Evolutionary conservation across 2,888 invertebrate genomes (phyloP).

Genomic region (Dascillus cervinus): DNA sequence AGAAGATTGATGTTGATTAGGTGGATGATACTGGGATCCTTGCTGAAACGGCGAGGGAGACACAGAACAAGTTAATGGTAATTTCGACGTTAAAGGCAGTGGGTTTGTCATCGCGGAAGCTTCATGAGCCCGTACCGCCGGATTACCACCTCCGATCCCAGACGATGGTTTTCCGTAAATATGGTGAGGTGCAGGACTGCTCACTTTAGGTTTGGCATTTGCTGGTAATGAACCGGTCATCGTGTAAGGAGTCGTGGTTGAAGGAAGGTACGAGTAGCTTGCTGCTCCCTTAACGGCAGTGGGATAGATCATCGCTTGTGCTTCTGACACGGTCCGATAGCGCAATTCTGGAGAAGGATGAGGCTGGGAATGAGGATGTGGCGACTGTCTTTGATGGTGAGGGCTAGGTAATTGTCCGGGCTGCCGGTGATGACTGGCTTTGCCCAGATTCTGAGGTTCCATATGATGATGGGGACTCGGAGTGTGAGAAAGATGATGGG

Average conservation of each 20-base stretch:
- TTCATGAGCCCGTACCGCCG: constrained; percentile 27
- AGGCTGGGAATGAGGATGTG: constrained; percentile 40
- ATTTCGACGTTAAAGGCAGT: constrained; percentile 53
- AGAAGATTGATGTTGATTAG: constrained; percentile 36
- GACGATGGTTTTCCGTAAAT: constrained; percentile 61
- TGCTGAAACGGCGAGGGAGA: constrained; percentile 50
- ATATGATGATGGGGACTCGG: constrained; percentile 36
- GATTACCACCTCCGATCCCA: constrained; percentile 51
- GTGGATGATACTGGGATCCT: constrained; percentile 39
- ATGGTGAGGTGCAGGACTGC: constrained; percentile 69
- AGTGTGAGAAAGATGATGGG: constrained; percentile 38
- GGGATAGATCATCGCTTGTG: constrained; percentile 36
- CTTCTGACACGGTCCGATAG: constrained; percentile 32
- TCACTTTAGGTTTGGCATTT: constrained; percentile 59
- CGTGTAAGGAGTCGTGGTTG: constrained; percentile 44
- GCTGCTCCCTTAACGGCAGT: constrained; percentile 30
- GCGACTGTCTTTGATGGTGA: constrained; percentile 43
- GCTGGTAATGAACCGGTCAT: constrained; percentile 45
- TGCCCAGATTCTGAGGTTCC: constrained; percentile 35
- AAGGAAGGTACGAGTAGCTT: constrained; percentile 42
- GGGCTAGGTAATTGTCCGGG: constrained; percentile 42
- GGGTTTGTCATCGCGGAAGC: constrained; percentile 32
- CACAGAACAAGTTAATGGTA: constrained; percentile 38
- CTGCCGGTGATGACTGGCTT: constrained; percentile 29
- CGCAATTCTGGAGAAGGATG: constrained; percentile 37